A percentile compares a stretch with the other conserved stretches of the same genome.
These are phyloP conservation scores for Anolis sagrei DNA, from an alignment of 2,113 vertebrate genomes.

Conservation along the genomic window DNA sequence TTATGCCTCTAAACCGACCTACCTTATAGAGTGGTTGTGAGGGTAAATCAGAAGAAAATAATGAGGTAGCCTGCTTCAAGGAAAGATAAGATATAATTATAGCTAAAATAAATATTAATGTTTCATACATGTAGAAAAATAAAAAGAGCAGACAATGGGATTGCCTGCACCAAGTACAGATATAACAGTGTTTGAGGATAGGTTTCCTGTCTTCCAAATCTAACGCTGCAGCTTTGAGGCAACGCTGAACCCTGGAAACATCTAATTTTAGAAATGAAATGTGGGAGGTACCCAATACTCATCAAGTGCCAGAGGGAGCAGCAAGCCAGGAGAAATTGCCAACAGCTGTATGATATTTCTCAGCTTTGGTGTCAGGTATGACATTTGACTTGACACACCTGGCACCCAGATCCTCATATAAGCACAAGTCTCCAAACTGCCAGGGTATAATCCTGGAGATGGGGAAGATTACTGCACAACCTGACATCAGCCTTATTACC, in stretches of 20 bases:
- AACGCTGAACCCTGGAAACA: neutral
- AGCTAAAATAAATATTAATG: too few relatives aligned
- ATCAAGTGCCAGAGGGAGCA: neutral
- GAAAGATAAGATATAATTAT: too few relatives aligned
- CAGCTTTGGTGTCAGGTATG: neutral
- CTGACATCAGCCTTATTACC: neutral
- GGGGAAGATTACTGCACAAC: neutral
- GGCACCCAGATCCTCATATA: neutral
- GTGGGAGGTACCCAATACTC: neutral
- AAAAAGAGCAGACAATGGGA: too few relatives aligned
- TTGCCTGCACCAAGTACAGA: neutral
- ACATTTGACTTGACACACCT: too few relatives aligned
- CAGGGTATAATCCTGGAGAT: neutral
- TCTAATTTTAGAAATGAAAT: constrained; percentile 16
- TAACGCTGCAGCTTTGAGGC: neutral
- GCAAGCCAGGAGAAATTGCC: neutral
- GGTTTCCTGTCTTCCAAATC: neutral
- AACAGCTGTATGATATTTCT: neutral
- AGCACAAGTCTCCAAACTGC: neutral
- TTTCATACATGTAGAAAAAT: neutral
- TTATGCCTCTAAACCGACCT: too few relatives aligned
- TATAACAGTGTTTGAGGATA: neutral
- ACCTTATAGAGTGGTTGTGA: too few relatives aligned
- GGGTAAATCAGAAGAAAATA: too few relatives aligned
- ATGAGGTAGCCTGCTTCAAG: too few relatives aligned